phyloP scores from a whole-genome alignment of 2,888 invertebrate species.

The Caenorhabditis angaria region DNA sequence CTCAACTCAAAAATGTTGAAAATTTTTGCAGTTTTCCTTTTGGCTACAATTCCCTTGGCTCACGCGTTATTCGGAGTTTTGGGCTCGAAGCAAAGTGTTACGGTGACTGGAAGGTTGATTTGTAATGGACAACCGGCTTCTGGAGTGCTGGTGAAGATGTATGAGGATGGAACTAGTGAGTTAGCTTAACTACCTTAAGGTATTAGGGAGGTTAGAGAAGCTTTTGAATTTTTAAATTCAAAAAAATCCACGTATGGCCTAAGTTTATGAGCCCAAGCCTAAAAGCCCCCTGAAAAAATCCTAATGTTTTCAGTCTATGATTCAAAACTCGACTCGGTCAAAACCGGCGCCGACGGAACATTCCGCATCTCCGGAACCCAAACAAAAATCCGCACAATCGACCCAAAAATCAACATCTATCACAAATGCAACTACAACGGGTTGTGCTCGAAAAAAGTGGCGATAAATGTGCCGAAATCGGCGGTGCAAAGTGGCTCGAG shows the following conservation, averaged over 20 bases:
- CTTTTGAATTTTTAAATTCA: too few species aligned
- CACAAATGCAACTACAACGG: too few species aligned
- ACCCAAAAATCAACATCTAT: neutral
- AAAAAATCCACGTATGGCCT: too few species aligned
- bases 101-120: slow-evolving; percentile 51
- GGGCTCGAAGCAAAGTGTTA: too few species aligned
- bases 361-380: neutral
- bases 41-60: too few species aligned
- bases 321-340: neutral
- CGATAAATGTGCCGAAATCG: slow-evolving; percentile 21
- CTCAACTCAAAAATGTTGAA: too few species aligned
- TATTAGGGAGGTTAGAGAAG: too few species aligned
- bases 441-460: slow-evolving; percentile 28
- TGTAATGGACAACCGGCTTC: slow-evolving; percentile 52
- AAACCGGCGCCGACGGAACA: neutral
- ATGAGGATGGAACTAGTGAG: slow-evolving; percentile 54
- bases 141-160: slow-evolving; percentile 50
- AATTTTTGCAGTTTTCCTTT: too few species aligned
- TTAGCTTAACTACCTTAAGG: too few species aligned
- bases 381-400: neutral
- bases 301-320: neutral
- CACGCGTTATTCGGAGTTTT: too few species aligned
- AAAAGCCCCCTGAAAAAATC: neutral
- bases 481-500: slow-evolving; percentile 11
- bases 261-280: too few species aligned